Evolutionary conservation across 2,797 vertebrate genomes (phyloP), one percentile per base, ranked within the genome.

Genomic region (Semotilus atromaculatus): DNA sequence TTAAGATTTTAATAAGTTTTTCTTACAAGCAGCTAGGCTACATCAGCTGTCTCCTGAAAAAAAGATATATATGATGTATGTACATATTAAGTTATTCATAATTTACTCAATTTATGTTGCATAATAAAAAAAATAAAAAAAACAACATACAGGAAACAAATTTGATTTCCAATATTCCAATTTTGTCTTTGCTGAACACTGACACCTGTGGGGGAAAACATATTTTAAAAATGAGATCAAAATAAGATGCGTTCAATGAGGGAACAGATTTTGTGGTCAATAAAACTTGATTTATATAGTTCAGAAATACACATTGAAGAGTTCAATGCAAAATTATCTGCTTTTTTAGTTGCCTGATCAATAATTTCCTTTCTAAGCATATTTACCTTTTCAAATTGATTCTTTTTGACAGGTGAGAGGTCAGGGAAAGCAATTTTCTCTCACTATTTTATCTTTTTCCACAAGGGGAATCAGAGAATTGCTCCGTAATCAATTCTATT

Each of bases 381-480:
- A 48, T 73, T 77, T 72, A 81, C 53, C 19, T 81, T 43, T 62
- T 76, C 45, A 29, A n/a, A 29, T 7, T 45, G 10, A 83, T 40
- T 66, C 66, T 75, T 53, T 80, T 40, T 43, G 13, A 75, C 29
- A 78, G 64, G 83, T 72, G 51, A 84, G 29, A 48, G 81, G 36
- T 87, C 81, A 82, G 38, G 26, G 60, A 86, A 86, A 82, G 85
- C 58, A 82, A 87, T 89, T 87, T 86, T 80, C 83, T 68, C 21
- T 38, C 26, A 14, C 29, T 26, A 13, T 86, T 87, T 76, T 48
- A 79, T 23, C 75, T 70, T 73, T 74, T 73, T 83, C 51, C 29
- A 77, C 36, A 85, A 76, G 29, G n/a, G 68, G 5, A 9, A 18
- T 89, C 78, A 34, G 26, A 78, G 77, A 82, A 87, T 68, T 80